Evolutionary conservation across 1,140 invertebrate species (phyloP).

Genomic region (Zaprionus vittiger): DNA sequence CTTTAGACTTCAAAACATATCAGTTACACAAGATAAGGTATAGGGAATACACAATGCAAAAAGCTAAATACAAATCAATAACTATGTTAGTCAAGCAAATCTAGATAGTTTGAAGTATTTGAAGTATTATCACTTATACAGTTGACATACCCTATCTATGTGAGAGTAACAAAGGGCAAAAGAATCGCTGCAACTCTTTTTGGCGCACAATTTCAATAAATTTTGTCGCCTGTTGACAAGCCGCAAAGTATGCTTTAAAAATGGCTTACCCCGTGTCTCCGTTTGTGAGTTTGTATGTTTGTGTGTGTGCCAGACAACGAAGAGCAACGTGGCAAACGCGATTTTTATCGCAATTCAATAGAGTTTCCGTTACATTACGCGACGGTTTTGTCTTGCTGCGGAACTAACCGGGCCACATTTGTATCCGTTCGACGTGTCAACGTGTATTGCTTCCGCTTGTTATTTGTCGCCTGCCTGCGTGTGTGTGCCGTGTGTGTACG

Average conservation of each 20-base stretch:
- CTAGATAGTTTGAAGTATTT: background rate
- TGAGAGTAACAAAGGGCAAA: background rate
- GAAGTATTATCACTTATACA: background rate
- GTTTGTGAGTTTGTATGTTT: slow-evolving; percentile 18
- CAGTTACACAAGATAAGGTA: too few relatives aligned
- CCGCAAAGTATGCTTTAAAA: slow-evolving; percentile 80
- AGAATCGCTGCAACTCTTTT: slow-evolving; percentile 51
- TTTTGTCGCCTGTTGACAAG: slow-evolving; percentile 74
- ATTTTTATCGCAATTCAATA: slow-evolving; percentile 82
- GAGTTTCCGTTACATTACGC: slow-evolving; percentile 81
- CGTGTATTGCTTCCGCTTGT: slow-evolving; percentile 78
- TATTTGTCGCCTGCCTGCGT: slow-evolving; percentile 33
- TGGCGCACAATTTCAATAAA: slow-evolving; percentile 79
- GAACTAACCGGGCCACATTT: slow-evolving; percentile 80
- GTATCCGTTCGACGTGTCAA: slow-evolving; percentile 80
- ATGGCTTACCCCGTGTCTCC: slow-evolving; percentile 51
- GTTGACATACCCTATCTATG: background rate
- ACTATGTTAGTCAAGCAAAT: too few relatives aligned
- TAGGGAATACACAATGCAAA: too few relatives aligned
- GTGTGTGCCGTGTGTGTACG: slow-evolving; percentile 27
- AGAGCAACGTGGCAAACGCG: slow-evolving; percentile 69
- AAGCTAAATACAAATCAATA: too few relatives aligned
- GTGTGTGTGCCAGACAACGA: slow-evolving; percentile 31
- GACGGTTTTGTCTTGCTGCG: slow-evolving; percentile 69
- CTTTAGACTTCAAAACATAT: too few relatives aligned